These are phyloP conservation scores for Drosophila sp. DNA, from an alignment of 1,140 invertebrate species.

Conservation along the genomic window DNA sequence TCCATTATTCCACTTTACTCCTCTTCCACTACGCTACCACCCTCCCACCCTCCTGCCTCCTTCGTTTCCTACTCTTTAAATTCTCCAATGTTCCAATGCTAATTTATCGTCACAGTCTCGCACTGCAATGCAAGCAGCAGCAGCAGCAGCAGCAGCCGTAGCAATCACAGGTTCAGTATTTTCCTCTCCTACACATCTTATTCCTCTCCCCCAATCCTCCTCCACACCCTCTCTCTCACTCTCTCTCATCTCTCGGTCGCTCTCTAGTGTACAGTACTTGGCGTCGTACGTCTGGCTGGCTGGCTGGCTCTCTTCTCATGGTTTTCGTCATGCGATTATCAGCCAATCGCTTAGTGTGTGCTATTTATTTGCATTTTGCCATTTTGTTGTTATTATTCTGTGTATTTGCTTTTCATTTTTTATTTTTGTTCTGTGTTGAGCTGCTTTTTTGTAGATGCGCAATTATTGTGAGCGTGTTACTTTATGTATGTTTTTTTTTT, in stretches of 20 bases:
- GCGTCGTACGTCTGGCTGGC: constrained; percentile 3
- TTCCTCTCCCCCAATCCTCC: background rate
- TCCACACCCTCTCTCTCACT: background rate
- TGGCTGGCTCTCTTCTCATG: constrained; percentile 26
- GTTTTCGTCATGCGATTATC: constrained; percentile 77
- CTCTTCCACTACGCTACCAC: constrained; percentile 4
- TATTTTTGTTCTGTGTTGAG: constrained; percentile 48
- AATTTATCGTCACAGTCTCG: constrained; percentile 71
- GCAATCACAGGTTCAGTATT: constrained; percentile 66
- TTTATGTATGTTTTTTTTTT: constrained; percentile 65
- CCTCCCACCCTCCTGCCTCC: background rate
- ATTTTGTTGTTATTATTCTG: constrained; percentile 26
- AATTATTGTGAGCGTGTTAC: constrained; percentile 81
- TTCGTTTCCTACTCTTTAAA: background rate
- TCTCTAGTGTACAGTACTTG: background rate
- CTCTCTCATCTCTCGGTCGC: no score
- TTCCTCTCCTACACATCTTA: background rate
- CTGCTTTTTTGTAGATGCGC: constrained; percentile 72
- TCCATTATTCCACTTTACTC: constrained; percentile 44
- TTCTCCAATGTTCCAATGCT: constrained; percentile 53
- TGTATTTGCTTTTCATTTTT: constrained; percentile 37
- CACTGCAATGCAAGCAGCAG: constrained; percentile 19
- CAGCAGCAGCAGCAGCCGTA: constrained; percentile 21
- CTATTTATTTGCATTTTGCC: constrained; percentile 76
- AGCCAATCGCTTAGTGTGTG: constrained; percentile 79